Evolutionary conservation across 2,113 vertebrate genomes (phyloP), one percentile per base, ranked within the genome.

Genomic region (Clupea harengus): DNA sequence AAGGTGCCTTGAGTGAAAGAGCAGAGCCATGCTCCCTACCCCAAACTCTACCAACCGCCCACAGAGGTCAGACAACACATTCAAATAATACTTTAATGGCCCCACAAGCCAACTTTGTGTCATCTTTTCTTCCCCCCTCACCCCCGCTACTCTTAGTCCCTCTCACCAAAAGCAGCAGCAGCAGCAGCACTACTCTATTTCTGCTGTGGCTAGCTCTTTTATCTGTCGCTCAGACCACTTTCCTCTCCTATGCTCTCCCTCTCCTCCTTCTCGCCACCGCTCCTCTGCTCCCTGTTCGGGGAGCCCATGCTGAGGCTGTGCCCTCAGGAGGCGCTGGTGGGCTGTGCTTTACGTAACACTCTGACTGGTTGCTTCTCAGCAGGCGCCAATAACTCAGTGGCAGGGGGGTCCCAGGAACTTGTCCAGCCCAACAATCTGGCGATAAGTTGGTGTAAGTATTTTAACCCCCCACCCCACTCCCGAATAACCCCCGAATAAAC

Each of bases 341-440:
- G 8, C 64, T 32, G 15, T 87, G 85, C 87, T 67, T 85, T 85
- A 86, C 85, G 87, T 95, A 96, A 96, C 93, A 88, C 89, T 96
- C 93, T 96, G 94, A 93, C 91, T 95, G 94, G 93, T 96, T 95
- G 93, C 87, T 95, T 93, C 93, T 93, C 95, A 96, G 95, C 95
- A 95, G 95, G 94, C 92, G 90, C 93, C 93, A 92, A 94, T 92
- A 96, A 95, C 95, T 93, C 90, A 91, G 88, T 96, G 93, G 94
- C 95, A 93, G 95, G 95, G 93, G 95, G 95, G 88, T 95, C 95
- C 88, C 95, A 96, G 94, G 95, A 96, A 91, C 93, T 95, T 92
- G 93, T 96, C 90, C 95, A 96, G 93, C 94, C 95, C 95, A 96
- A 95, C 95, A 96, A 95, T 95, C 95, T 96, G 95, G 94, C 95